A percentile compares a stretch with the other conserved stretches of the same genome.
phyloP scores from a whole-genome alignment of 2,113 vertebrate genomes.

The Actenoides lindsayi region DNA sequence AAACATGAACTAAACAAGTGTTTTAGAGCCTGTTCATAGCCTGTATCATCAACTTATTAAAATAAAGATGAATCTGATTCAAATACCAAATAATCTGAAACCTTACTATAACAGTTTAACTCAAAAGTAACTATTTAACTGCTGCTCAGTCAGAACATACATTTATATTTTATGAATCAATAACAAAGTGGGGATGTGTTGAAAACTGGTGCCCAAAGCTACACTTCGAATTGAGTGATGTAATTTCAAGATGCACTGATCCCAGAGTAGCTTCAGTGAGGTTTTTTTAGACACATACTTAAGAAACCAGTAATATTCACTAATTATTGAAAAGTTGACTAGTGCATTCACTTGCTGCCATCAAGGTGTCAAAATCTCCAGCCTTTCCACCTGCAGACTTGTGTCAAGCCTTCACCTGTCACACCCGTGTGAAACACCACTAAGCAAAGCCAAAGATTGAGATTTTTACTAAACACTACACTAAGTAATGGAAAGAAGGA shows the following conservation, averaged over 20 bases:
- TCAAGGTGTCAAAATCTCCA: neutral
- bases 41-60: neutral
- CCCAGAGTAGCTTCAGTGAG: neutral
- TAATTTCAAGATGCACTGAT: neutral
- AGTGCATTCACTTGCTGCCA: neutral
- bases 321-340: neutral
- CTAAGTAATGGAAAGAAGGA: neutral
- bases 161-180: neutral
- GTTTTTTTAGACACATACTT: neutral
- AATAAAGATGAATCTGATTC: neutral
- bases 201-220: neutral
- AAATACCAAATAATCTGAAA: neutral
- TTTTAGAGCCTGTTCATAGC: neutral
- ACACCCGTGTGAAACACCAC: neutral
- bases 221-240: neutral
- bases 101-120: neutral
- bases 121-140: neutral
- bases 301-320: neutral
- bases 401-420: neutral
- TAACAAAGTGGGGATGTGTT: neutral
- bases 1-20: neutral
- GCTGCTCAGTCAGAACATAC: neutral
- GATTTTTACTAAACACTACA: neutral
- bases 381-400: neutral
- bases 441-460: neutral